Percentiles rank a stretch among this genome's conserved stretches.
phyloP scores from a whole-genome alignment of 2,888 invertebrate genomes.

The Rhingia rostrata region DNA sequence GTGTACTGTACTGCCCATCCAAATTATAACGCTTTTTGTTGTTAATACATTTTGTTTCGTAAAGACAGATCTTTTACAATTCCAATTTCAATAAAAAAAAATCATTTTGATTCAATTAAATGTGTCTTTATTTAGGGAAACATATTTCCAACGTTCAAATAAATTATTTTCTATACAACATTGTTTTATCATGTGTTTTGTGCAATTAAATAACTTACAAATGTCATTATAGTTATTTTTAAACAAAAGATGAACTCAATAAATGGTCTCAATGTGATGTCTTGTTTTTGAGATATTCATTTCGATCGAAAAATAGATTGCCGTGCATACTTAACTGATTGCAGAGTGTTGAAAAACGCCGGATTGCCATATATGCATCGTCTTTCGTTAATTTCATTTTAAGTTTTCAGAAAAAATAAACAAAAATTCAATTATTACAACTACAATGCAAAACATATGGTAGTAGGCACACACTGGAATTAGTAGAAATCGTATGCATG shows the following conservation, averaged over 20 bases:
- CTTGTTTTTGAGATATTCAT: slow-evolving; percentile 78
- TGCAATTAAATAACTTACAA: slow-evolving; percentile 34
- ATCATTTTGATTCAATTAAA: not conserved
- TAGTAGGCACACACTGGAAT: not conserved
- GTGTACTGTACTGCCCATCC: no score
- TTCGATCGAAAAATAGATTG: slow-evolving; percentile 81
- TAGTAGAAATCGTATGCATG: not conserved
- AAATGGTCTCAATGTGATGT: slow-evolving; percentile 40
- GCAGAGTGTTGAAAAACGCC: slow-evolving; percentile 82
- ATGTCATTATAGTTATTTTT: slow-evolving; percentile 6
- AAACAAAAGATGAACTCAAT: not conserved
- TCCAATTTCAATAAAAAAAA: not conserved
- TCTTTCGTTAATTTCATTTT: slow-evolving; percentile 46
- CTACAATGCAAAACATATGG: not conserved
- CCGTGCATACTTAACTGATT: slow-evolving; percentile 81
- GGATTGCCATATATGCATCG: slow-evolving; percentile 80
- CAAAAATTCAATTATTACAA: not conserved
- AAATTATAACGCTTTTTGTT: no score
- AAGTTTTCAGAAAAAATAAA: not conserved
- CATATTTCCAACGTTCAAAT: slow-evolving; percentile 1
- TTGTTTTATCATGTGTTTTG: slow-evolving; percentile 28
- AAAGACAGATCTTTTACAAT: no score
- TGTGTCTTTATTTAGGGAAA: slow-evolving; percentile 9
- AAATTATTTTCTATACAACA: slow-evolving; percentile 4
- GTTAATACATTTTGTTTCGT: no score